Conservation (phyloP, 2,888 invertebrate species). For the Polymixis flavicincta region DNA sequence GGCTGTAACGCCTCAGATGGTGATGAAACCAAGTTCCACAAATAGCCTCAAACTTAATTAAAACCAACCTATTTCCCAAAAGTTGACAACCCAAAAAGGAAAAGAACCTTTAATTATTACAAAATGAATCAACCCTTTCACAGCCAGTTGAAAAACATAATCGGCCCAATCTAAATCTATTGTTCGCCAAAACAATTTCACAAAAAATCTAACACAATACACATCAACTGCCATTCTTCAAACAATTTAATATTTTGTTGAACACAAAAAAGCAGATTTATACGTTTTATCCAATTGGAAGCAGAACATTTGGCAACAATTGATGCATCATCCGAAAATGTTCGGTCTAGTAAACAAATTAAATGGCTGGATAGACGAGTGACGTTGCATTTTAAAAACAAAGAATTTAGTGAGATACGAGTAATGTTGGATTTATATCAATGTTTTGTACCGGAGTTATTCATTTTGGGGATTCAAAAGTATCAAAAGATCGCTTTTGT, state of each 20-base stretch:
- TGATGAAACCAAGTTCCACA: not conserved
- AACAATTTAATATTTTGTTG: constrained; percentile 28
- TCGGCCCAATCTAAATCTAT: constrained; percentile 48
- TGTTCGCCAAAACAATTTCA: constrained; percentile 29
- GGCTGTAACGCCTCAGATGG: too few species aligned
- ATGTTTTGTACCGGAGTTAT: not conserved
- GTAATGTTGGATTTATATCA: constrained; percentile 21
- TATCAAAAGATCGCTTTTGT: not conserved
- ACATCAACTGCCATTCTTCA: constrained; percentile 23
- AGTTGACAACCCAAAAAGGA: not conserved
- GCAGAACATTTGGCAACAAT: constrained; percentile 47
- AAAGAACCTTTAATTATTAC: constrained; percentile 1
- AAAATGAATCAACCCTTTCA: constrained; percentile 29
- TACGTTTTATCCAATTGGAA: constrained; percentile 43
- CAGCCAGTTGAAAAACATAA: constrained; percentile 38
- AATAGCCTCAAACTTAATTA: not conserved
- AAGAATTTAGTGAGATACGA: constrained; percentile 24
- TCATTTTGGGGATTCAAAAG: not conserved
- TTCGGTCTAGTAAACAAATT: constrained; percentile 50
- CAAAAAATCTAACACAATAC: constrained; percentile 44
- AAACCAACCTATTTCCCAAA: not conserved
- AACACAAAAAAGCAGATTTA: constrained; percentile 50
- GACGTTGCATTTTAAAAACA: constrained; percentile 53
- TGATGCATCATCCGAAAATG: constrained; percentile 45
- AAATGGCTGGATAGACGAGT: constrained; percentile 31